phyloP scores from a whole-genome alignment of 2,113 vertebrate species.

The Chaetops frenatus region DNA sequence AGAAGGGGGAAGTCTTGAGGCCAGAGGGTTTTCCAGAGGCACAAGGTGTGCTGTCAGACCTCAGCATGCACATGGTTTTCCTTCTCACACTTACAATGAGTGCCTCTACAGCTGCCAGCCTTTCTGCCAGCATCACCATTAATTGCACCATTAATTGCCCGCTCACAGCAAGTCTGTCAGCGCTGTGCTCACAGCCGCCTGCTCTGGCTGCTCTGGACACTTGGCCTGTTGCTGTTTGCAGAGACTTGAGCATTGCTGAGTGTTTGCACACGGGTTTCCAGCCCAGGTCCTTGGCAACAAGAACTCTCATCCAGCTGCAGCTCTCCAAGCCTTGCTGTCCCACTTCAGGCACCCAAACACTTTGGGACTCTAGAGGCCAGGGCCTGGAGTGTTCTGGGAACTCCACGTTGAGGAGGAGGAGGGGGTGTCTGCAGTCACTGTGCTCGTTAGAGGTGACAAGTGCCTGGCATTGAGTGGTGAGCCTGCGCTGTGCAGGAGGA shows the following conservation, averaged over 20 bases:
- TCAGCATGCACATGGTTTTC: accelerated
- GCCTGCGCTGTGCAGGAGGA: not conserved
- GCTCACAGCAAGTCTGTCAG: not conserved
- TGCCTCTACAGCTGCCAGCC: not conserved
- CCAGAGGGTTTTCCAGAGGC: not conserved
- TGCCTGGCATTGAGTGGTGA: not conserved
- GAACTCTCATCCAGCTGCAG: not conserved
- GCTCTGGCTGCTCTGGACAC: not conserved
- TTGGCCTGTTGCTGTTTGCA: not conserved
- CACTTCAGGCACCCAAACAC: not conserved
- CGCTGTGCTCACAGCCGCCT: not conserved
- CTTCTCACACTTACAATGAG: not conserved
- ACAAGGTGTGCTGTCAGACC: not conserved
- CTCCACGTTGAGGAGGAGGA: not conserved
- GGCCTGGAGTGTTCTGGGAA: not conserved
- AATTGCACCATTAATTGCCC: not conserved
- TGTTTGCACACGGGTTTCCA: not conserved
- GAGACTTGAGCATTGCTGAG: not conserved
- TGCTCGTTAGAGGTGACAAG: not conserved
- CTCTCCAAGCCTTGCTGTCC: not conserved
- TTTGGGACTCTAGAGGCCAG: not conserved
- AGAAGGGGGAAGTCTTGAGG: not conserved
- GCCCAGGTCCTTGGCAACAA: not conserved
- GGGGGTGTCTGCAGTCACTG: not conserved
- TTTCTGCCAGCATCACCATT: not conserved